Conservation (phyloP, 1,140 invertebrate species). For the Anagrus nilaparvatae region DNA sequence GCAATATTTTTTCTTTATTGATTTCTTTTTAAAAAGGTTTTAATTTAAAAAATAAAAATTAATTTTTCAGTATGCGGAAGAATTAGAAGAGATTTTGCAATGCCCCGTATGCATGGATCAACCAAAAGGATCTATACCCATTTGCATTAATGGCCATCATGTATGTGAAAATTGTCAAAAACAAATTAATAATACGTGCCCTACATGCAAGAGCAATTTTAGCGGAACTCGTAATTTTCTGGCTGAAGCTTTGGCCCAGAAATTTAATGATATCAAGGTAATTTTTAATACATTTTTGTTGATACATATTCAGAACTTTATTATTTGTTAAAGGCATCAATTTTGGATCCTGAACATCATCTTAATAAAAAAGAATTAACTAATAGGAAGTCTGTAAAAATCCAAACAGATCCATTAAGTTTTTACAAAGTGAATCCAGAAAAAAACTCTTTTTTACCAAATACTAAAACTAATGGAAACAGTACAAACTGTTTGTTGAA, state of each 20-base stretch:
- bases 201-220: neutral
- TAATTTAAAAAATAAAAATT: too few relatives aligned
- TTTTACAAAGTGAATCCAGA: neutral
- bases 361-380: neutral
- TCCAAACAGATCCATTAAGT: neutral
- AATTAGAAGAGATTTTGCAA: constrained; percentile 1
- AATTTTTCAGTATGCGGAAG: neutral
- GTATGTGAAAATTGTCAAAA: constrained; percentile 1
- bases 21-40: too few relatives aligned
- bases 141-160: neutral
- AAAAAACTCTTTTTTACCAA: too few relatives aligned
- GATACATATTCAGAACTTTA: neutral
- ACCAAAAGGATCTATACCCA: neutral
- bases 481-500: too few relatives aligned
- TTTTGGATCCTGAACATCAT: neutral
- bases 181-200: neutral
- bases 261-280: constrained; percentile 6
- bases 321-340: neutral
- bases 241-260: neutral
- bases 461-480: too few relatives aligned
- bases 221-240: constrained; percentile 1
- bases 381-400: neutral
- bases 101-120: constrained; percentile 1
- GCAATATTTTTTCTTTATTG: too few relatives aligned
- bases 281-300: neutral